Evolutionary conservation across 2,797 vertebrate genomes (phyloP).

Genomic region (Sus cebifrons): DNA sequence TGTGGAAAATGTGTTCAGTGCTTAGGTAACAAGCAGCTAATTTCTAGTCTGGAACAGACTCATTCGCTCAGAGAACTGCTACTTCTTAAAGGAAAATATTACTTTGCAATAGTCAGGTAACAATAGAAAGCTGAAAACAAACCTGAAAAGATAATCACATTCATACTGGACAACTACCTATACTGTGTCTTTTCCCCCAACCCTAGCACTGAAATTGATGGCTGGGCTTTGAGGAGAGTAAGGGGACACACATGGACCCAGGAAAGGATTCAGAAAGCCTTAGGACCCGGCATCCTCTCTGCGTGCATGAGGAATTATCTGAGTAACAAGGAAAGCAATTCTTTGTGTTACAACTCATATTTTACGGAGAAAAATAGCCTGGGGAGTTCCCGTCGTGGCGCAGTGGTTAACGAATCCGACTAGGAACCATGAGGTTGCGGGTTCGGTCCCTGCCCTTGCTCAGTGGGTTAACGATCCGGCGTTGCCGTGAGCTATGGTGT

Average conservation of each 20-base stretch:
- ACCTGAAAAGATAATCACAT: background rate
- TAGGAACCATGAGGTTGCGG: too few species aligned
- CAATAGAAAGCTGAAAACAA: background rate
- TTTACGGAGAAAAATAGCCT: background rate
- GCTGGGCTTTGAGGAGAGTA: too few species aligned
- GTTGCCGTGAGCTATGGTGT: too few species aligned
- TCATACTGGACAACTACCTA: background rate
- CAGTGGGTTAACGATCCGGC: too few species aligned
- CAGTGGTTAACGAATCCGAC: too few species aligned
- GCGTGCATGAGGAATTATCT: background rate
- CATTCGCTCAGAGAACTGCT: background rate
- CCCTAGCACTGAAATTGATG: background rate
- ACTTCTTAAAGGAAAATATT: background rate
- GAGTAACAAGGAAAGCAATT: background rate
- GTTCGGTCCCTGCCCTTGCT: too few species aligned
- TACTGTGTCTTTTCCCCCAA: background rate
- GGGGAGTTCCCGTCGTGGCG: background rate
- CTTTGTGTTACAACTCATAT: background rate
- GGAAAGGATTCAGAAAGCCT: background rate
- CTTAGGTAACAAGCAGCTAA: background rate
- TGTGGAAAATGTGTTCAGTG: background rate
- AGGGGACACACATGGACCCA: accelerated
- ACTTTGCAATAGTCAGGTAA: background rate
- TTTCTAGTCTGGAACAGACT: background rate
- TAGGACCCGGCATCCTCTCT: background rate